These are phyloP conservation scores for Athalia rosae DNA, from an alignment of 2,888 invertebrate species.

Conservation along the genomic window DNA sequence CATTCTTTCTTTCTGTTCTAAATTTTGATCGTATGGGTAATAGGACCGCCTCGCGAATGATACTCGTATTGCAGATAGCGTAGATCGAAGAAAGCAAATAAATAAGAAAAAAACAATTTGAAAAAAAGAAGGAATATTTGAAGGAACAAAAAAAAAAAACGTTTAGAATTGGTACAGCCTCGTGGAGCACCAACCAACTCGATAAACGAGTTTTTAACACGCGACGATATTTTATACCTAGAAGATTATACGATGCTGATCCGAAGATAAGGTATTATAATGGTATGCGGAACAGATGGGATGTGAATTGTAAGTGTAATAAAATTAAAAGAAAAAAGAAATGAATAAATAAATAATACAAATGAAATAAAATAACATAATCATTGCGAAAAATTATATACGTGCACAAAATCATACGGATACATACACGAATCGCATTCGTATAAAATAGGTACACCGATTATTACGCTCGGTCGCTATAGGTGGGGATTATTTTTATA, in stretches of 20 bases:
- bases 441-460: too few relatives aligned
- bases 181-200: neutral
- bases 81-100: too few relatives aligned
- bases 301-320: neutral
- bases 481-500: too few relatives aligned
- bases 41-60: neutral
- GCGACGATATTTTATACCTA: slow-evolving; percentile 21
- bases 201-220: slow-evolving; percentile 24
- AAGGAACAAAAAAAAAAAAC: neutral
- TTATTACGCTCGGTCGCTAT: too few relatives aligned
- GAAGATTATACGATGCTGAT: slow-evolving; percentile 8
- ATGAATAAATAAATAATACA: too few relatives aligned
- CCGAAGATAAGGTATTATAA: neutral
- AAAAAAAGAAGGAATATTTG: neutral
- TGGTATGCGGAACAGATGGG: neutral
- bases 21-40: too few relatives aligned
- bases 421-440: too few relatives aligned
- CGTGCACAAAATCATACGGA: too few relatives aligned
- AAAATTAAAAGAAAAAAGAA: neutral
- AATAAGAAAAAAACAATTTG: neutral
- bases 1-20: too few relatives aligned
- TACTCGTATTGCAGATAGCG: neutral
- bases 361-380: too few relatives aligned
- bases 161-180: slow-evolving; percentile 33
- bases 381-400: too few relatives aligned